Conservation (phyloP, 2,888 invertebrate species). For the Hymenopus coronatus region DNA sequence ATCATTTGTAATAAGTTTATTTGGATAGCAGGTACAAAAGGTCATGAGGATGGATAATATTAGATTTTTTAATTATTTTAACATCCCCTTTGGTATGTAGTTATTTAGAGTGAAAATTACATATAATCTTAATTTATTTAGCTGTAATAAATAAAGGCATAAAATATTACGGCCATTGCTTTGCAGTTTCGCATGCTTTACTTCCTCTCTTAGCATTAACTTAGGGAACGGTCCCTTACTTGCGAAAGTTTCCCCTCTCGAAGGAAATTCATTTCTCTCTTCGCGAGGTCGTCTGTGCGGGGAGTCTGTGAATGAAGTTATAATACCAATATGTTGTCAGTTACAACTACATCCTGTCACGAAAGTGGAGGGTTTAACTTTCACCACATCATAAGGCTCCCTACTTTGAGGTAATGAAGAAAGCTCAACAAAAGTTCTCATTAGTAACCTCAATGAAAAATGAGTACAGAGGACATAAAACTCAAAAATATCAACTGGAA, state of each 20-base stretch:
- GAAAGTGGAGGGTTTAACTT: not conserved
- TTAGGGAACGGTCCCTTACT: not conserved
- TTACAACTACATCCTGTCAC: not conserved
- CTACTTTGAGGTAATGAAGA: not conserved
- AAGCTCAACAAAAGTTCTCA: not conserved
- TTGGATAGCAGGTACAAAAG: too few relatives aligned
- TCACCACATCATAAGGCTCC: too few relatives aligned
- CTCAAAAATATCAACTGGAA: too few relatives aligned
- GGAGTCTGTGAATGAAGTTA: not conserved
- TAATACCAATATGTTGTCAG: not conserved
- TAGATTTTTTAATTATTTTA: too few relatives aligned
- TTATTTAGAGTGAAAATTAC: too few relatives aligned
- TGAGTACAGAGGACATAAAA: too few relatives aligned
- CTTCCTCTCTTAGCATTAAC: not conserved
- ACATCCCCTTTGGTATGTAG: too few relatives aligned
- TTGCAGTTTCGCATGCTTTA: not conserved
- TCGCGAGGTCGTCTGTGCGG: not conserved
- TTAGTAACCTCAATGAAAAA: not conserved
- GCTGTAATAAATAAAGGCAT: too few relatives aligned
- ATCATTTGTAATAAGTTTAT: too few relatives aligned
- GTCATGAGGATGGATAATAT: too few relatives aligned
- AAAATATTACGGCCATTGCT: too few relatives aligned
- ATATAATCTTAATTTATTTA: too few relatives aligned
- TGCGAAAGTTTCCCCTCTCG: not conserved
- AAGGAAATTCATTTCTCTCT: not conserved